Percentiles rank a stretch among this genome's conserved stretches.
Conservation (phyloP, 2,797 vertebrate species). For the Poeciliopsis infans region DNA sequence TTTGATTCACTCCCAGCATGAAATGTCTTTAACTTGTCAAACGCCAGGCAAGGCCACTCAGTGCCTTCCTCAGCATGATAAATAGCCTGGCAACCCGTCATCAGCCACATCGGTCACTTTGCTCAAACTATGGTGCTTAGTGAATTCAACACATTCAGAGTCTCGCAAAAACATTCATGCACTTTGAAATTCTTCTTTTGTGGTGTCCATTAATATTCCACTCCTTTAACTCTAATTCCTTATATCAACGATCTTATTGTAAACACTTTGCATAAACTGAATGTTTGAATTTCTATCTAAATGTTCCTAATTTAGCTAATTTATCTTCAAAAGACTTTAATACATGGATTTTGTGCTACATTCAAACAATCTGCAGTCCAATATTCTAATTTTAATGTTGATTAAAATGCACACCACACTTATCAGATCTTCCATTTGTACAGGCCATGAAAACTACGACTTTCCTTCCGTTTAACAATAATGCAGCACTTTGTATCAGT, state of each 20-base stretch:
- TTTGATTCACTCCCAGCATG: constrained; percentile 18
- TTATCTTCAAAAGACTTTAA: neutral
- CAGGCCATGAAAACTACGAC: neutral
- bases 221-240: neutral
- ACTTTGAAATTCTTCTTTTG: neutral
- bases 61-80: constrained; percentile 13
- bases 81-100: constrained; percentile 4
- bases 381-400: too few relatives aligned
- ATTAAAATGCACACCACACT: neutral
- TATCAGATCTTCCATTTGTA: neutral
- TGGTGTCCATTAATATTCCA: neutral
- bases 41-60: neutral
- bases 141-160: neutral
- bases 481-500: neutral
- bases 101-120: neutral
- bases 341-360: neutral
- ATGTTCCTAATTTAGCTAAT: neutral
- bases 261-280: neutral
- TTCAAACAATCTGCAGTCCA: neutral
- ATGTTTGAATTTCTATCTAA: neutral
- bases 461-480: neutral
- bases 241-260: neutral
- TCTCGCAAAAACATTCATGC: neutral
- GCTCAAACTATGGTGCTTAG: neutral
- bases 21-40: constrained; percentile 29